Conservation (phyloP, 2,113 vertebrate genomes). For the Phodopus roborovskii region DNA sequence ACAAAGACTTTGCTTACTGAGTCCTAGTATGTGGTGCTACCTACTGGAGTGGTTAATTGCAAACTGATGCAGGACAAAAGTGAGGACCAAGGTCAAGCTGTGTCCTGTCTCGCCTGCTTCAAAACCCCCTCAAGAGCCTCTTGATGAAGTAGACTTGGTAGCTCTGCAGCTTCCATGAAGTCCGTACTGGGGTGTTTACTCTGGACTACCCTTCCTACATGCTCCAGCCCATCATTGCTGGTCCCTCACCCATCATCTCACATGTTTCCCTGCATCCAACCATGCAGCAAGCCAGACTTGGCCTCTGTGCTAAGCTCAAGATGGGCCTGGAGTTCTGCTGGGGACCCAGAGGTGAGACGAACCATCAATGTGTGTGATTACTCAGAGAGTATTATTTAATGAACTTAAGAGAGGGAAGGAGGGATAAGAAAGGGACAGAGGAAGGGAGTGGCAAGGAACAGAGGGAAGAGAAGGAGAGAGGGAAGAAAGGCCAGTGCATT, state of each 20-base stretch:
- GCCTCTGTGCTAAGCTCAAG: no score
- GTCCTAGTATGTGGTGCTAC: no score
- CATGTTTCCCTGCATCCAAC: not conserved
- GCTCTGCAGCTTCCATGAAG: not conserved
- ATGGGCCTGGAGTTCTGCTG: not conserved
- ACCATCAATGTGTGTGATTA: accelerated
- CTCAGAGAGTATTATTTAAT: not conserved
- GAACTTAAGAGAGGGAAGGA: not conserved
- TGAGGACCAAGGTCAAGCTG: accelerated
- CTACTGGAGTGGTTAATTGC: not conserved
- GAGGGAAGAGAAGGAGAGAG: accelerated
- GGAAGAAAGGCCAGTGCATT: no score
- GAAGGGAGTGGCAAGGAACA: not conserved
- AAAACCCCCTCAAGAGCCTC: not conserved
- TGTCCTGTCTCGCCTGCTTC: not conserved
- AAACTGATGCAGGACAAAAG: not conserved
- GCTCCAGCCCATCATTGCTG: accelerated
- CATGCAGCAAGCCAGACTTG: accelerated
- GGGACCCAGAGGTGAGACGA: not conserved
- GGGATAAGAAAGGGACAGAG: accelerated
- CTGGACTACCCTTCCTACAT: no score
- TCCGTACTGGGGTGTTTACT: not conserved
- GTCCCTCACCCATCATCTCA: not conserved
- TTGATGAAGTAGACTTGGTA: not conserved
- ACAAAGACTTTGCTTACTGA: not conserved